Evolutionary conservation across 2,113 vertebrate species (phyloP).

Genomic region (Elephas maximus): DNA sequence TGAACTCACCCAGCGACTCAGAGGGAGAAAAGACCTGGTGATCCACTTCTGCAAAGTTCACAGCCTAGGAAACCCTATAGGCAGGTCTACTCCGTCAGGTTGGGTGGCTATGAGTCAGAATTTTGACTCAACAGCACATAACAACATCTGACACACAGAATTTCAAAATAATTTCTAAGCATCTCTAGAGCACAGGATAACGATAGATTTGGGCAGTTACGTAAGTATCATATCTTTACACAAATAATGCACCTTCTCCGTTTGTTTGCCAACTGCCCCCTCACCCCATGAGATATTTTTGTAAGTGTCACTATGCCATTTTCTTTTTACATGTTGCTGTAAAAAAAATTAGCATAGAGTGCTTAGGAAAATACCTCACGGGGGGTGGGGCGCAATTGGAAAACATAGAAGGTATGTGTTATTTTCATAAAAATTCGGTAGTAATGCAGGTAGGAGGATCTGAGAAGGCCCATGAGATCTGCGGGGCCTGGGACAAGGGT

Average conservation of each 20-base stretch:
- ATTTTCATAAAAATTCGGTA: too few species aligned
- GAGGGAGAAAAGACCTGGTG: neutral
- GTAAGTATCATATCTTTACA: neutral
- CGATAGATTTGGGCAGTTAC: neutral
- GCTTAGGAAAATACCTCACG: too few species aligned
- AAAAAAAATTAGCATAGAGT: too few species aligned
- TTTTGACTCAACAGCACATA: neutral
- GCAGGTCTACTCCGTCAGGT: neutral
- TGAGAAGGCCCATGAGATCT: neutral
- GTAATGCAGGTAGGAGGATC: neutral
- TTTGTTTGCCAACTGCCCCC: too few species aligned
- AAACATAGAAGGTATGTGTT: too few species aligned
- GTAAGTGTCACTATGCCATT: too few species aligned
- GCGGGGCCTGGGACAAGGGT: neutral
- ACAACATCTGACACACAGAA: neutral
- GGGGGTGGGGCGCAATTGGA: too few species aligned
- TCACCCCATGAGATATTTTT: too few species aligned
- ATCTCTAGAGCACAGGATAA: neutral
- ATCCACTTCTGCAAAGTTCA: neutral
- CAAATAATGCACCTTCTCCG: too few species aligned
- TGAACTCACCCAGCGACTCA: neutral
- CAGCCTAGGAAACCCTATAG: neutral
- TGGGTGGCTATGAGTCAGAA: neutral
- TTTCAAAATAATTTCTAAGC: slow-evolving; percentile 23
- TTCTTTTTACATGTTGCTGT: too few species aligned